Evolutionary conservation across 2,113 vertebrate species (phyloP), one percentile per base, ranked within the genome.

Genomic region (Labrus mixtus): DNA sequence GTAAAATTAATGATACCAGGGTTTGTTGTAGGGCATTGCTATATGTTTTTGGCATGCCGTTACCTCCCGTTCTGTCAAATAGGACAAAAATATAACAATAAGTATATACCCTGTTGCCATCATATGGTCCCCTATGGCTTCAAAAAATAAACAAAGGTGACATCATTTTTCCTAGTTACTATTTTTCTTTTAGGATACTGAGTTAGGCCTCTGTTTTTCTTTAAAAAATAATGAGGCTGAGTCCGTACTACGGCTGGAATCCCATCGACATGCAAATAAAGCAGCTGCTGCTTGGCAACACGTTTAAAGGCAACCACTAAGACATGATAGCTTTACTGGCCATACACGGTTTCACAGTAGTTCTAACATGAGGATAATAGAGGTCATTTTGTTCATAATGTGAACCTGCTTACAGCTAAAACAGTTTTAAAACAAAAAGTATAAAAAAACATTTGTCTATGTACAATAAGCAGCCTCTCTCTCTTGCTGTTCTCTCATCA

Each of bases 401-500:
- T 45, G 39, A 17, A 37, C 63, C n/a, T 37, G 33, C 9, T 61
- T 54, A 67, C 19, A 58, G 51, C 48, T 19, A 3, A 23, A 11
- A 61, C 48, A 48, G n/a, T 13, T 33, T 33, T 33, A 33, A 33
- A 2, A 33, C 29, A 33, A 33, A 6, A 6, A 6, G 29, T 33
- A 6, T 6, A 6, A 6, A 33, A 33, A 33, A 33, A 17, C 19
- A 45, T 16, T 22, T 55, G 22, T 68, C 4, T 68, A 66, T 74
- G 10, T 19, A 12, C 58, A 12, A 54, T 76, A 37, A 23, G 25
- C 57, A 56, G 8, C 43, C 16, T 16, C 15, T 67, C 33, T 71
- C 16, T 50, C 56, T 29, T 9, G 2, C 20, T 55, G n/a, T 70
- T 43, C 13, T 78, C 54, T 78, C 56, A 51, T 84, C 83, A 10